Evolutionary conservation across 2,797 vertebrate genomes (phyloP).

Genomic region (Alectoris magna): DNA sequence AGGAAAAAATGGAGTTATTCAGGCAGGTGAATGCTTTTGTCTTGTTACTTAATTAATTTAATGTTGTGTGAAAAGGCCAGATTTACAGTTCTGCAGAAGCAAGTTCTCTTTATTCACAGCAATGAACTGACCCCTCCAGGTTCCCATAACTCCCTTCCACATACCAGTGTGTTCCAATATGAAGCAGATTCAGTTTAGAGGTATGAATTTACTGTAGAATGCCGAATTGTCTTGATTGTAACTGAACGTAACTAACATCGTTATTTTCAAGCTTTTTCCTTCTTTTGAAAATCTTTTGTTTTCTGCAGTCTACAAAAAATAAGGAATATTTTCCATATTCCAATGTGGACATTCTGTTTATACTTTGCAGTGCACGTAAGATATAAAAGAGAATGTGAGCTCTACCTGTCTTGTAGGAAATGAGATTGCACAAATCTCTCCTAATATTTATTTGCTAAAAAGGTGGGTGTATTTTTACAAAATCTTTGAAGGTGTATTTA

Average conservation of each 20-base stretch:
- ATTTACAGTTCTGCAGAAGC: conserved; percentile 1
- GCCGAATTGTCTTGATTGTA: not conserved
- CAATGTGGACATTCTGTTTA: not conserved
- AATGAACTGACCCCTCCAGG: not conserved
- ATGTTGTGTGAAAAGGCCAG: conserved; percentile 23
- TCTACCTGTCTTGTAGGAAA: not conserved
- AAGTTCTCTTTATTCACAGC: not conserved
- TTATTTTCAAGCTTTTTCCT: not conserved
- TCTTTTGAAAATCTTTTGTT: not conserved
- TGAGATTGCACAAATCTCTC: not conserved
- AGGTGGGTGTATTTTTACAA: not conserved
- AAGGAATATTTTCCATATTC: not conserved
- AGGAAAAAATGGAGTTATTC: not conserved
- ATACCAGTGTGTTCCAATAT: not conserved
- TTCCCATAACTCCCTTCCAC: not conserved
- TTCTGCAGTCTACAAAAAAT: not conserved
- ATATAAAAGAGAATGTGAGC: not conserved
- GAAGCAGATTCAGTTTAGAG: not conserved
- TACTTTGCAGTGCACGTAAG: not conserved
- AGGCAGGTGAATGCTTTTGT: conserved; percentile 24
- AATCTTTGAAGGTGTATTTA: not conserved
- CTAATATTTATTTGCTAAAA: not conserved
- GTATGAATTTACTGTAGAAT: not conserved
- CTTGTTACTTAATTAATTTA: conserved; percentile 25
- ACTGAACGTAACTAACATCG: not conserved